These are phyloP conservation scores for Tursiops truncatus DNA, from an alignment of 2,113 vertebrate species.

Conservation along the genomic window DNA sequence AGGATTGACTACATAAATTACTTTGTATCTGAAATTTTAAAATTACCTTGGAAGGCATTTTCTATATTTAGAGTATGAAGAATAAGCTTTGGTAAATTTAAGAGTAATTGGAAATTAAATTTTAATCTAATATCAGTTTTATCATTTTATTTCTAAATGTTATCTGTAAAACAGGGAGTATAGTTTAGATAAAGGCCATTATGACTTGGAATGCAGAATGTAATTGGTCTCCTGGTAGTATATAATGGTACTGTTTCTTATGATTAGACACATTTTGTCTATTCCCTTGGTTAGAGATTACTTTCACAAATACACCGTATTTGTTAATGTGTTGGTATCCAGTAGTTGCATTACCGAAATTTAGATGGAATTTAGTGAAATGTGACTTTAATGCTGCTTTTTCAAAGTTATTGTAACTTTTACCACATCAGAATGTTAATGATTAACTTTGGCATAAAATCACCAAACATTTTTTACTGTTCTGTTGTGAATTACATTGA, in stretches of 20 bases:
- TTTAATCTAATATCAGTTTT: neutral
- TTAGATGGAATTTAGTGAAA: constrained; percentile 29
- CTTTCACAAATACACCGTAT: neutral
- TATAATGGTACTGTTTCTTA: neutral
- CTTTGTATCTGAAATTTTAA: neutral
- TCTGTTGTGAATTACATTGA: constrained; percentile 9
- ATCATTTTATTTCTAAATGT: constrained; percentile 21
- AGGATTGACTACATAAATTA: neutral
- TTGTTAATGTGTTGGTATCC: neutral
- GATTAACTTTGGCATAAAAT: neutral
- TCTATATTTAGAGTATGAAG: neutral
- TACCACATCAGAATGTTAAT: neutral
- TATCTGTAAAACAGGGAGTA: neutral
- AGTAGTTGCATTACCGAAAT: neutral
- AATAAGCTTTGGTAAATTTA: constrained; percentile 5
- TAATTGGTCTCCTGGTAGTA: neutral
- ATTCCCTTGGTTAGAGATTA: neutral
- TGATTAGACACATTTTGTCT: neutral
- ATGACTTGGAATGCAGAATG: neutral
- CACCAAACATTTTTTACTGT: neutral
- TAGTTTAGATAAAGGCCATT: neutral
- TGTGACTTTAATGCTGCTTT: neutral
- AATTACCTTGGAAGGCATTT: neutral
- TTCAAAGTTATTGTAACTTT: neutral
- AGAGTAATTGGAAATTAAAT: constrained; percentile 44